Conservation (phyloP, 2,888 invertebrate species). For the Aphodius granarius region DNA sequence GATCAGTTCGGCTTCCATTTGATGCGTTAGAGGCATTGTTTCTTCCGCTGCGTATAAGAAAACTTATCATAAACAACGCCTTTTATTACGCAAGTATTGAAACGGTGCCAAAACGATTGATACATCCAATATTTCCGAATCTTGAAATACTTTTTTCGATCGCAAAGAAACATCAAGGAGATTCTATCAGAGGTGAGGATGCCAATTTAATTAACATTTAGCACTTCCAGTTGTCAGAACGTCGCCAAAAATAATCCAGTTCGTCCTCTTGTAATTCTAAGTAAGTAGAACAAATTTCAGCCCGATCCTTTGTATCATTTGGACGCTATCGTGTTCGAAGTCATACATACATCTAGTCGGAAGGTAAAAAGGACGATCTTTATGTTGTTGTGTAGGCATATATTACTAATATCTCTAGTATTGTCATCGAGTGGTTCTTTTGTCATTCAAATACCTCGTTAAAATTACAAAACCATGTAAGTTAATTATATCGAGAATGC, state of each 20-base stretch:
- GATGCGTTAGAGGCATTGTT: background rate
- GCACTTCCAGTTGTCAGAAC: background rate
- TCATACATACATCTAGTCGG: too few relatives aligned
- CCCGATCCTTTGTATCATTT: too few relatives aligned
- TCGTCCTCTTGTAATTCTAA: too few relatives aligned
- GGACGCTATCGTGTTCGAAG: too few relatives aligned
- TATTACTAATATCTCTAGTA: background rate
- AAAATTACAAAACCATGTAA: background rate
- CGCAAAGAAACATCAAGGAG: background rate
- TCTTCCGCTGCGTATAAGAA: background rate
- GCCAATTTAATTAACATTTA: background rate
- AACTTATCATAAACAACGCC: background rate
- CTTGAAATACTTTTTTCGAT: background rate
- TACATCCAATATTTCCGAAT: slow-evolving; percentile 22
- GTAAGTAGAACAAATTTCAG: too few relatives aligned
- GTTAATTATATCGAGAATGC: background rate
- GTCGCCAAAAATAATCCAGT: too few relatives aligned
- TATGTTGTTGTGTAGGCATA: background rate
- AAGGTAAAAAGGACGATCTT: too few relatives aligned
- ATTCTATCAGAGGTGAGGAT: too few relatives aligned
- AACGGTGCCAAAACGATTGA: slow-evolving; percentile 25
- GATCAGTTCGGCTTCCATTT: background rate
- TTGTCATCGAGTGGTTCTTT: background rate
- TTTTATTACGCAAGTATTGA: slow-evolving; percentile 22
- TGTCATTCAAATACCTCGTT: background rate